A percentile compares a stretch with the other conserved stretches of the same genome.
Conservation (phyloP, 2,888 invertebrate species). For the Tenthredo livida region DNA sequence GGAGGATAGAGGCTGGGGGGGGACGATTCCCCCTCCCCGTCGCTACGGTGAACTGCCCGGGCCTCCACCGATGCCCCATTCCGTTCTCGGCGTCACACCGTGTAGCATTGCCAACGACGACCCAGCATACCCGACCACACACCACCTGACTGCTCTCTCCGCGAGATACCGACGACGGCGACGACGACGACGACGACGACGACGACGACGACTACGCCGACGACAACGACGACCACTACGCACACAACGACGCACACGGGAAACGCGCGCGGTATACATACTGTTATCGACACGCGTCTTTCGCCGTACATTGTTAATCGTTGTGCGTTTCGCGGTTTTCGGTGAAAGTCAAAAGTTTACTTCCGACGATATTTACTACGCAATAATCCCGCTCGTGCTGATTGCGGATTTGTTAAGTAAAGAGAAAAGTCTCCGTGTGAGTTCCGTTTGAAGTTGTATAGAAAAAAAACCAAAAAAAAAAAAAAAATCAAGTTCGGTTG, state of each 20-base stretch:
- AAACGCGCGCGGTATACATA: conserved; percentile 45
- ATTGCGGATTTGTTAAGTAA: conserved; percentile 6
- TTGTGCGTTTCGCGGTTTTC: conserved; percentile 33
- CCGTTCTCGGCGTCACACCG: conserved; percentile 77
- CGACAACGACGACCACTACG: conserved; percentile 57
- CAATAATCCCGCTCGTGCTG: conserved; percentile 5
- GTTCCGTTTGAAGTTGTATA: conserved; percentile 35
- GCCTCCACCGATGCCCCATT: conserved; percentile 77
- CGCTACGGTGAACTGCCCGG: conserved; percentile 77
- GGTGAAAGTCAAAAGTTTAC: conserved; percentile 25
- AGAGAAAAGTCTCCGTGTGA: conserved; percentile 1
- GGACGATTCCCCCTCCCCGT: conserved; percentile 67
- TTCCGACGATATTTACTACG: not conserved
- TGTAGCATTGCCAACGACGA: conserved; percentile 72
- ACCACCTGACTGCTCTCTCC: conserved; percentile 61
- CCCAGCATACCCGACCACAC: conserved; percentile 59
- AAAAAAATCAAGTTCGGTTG: not conserved
- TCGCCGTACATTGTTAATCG: conserved; percentile 21
- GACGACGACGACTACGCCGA: conserved; percentile 53
- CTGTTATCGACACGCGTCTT: conserved; percentile 41
- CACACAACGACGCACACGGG: conserved; percentile 50
- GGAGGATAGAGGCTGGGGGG: conserved; percentile 41
- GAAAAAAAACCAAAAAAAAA: not conserved
- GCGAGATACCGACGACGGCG: conserved; percentile 31
- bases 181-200: conserved; percentile 36